These are phyloP conservation scores for Pocota personata DNA, from an alignment of 2,888 invertebrate genomes.

Conservation along the genomic window DNA sequence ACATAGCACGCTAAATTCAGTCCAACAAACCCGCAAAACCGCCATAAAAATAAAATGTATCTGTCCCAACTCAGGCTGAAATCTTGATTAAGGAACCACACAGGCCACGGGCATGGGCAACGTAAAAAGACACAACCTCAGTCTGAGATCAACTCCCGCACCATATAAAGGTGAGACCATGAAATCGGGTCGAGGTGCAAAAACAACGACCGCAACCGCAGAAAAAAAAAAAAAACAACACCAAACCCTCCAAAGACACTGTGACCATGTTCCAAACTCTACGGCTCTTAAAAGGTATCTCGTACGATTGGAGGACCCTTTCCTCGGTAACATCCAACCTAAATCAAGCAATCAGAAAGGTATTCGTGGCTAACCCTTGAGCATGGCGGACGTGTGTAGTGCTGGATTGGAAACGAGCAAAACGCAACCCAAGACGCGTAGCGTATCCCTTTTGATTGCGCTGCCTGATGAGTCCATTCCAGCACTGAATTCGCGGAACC, in stretches of 20 bases:
- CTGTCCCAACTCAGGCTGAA: conserved; percentile 71
- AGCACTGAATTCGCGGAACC: conserved; percentile 67
- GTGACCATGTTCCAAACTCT: conserved; percentile 45
- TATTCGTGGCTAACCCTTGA: conserved; percentile 71
- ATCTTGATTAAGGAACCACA: conserved; percentile 74
- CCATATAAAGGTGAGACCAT: conserved; percentile 74
- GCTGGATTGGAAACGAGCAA: conserved; percentile 55
- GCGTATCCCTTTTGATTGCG: conserved; percentile 68
- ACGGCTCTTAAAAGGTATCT: conserved; percentile 6
- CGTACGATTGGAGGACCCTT: conserved; percentile 45
- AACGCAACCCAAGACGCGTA: conserved; percentile 69
- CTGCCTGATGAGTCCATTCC: conserved; percentile 72
- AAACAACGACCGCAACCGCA: conserved; percentile 67
- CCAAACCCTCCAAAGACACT: conserved; percentile 32
- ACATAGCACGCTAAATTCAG: conserved; percentile 42
- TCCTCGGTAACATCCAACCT: conserved; percentile 47
- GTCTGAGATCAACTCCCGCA: conserved; percentile 68
- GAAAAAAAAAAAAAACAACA: conserved; percentile 7
- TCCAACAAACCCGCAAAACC: conserved; percentile 60
- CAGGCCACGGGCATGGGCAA: conserved; percentile 42
- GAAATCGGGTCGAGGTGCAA: conserved; percentile 73
- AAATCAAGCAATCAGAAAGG: conserved; percentile 74
- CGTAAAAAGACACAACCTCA: conserved; percentile 20
- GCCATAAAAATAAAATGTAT: conserved; percentile 74
- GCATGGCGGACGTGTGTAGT: conserved; percentile 43